Evolutionary conservation across 2,888 invertebrate genomes (phyloP).

Genomic region (Lysandra bellargus): DNA sequence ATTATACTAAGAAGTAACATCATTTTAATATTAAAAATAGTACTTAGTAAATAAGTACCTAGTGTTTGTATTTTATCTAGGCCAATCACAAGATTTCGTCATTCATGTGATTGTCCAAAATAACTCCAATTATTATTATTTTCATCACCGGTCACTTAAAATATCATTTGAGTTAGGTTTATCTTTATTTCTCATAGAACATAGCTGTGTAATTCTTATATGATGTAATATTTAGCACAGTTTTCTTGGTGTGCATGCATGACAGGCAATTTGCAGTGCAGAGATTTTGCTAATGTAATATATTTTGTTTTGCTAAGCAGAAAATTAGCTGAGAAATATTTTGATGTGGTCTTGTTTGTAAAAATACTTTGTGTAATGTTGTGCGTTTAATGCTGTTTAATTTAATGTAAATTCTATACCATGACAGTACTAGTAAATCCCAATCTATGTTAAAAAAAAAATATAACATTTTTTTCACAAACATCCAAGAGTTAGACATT

Average conservation of each 20-base stretch:
- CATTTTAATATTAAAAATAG: no score
- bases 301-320: neutral
- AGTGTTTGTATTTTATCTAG: no score
- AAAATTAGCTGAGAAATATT: neutral
- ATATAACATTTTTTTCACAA: no score
- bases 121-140: neutral
- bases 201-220: neutral
- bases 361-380: no score
- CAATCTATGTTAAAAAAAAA: no score
- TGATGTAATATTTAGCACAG: neutral
- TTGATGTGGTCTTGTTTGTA: no score
- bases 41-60: no score
- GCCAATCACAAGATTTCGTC: neutral
- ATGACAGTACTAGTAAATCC: no score
- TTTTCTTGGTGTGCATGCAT: neutral
- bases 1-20: no score
- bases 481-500: no score
- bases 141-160: neutral
- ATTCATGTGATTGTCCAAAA: neutral
- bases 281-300: neutral
- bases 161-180: neutral
- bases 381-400: neutral
- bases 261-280: neutral
- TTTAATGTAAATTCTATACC: no score
- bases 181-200: neutral